phyloP scores from a whole-genome alignment of 2,113 vertebrate species.

The Bubalus kerabau region DNA sequence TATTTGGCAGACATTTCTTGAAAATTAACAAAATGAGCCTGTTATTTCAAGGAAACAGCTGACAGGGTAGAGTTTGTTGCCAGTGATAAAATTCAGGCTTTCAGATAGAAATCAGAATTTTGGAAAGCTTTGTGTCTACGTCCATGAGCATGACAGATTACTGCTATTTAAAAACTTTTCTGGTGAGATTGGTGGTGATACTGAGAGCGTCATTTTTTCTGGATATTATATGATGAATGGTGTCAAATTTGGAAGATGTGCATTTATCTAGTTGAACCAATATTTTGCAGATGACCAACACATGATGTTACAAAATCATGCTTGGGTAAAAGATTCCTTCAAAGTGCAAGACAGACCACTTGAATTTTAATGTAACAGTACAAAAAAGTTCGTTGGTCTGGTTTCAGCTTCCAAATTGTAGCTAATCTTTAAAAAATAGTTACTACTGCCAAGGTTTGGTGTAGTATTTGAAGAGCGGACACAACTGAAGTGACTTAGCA shows the following conservation, averaged over 20 bases:
- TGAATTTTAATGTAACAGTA: background rate
- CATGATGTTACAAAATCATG: background rate
- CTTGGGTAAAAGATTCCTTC: background rate
- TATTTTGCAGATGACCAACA: background rate
- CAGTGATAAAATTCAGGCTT: background rate
- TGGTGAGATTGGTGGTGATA: background rate
- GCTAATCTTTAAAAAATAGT: background rate
- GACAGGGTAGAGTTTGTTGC: background rate
- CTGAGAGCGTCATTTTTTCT: background rate
- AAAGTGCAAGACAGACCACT: background rate
- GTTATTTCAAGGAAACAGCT: background rate
- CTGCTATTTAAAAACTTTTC: background rate
- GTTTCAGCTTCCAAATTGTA: background rate
- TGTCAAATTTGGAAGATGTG: background rate
- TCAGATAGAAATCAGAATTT: slow-evolving; percentile 20
- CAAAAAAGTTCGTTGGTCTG: background rate
- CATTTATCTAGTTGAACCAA: background rate
- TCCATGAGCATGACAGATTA: background rate
- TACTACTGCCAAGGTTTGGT: background rate
- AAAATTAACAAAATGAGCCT: background rate
- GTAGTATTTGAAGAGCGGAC: background rate
- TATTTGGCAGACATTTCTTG: background rate
- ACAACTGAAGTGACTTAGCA: no score
- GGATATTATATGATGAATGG: background rate
- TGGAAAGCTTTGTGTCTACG: background rate